Base-by-base conservation (phyloP, 2,888 invertebrate genomes). In the Germaria angustata region DNA sequence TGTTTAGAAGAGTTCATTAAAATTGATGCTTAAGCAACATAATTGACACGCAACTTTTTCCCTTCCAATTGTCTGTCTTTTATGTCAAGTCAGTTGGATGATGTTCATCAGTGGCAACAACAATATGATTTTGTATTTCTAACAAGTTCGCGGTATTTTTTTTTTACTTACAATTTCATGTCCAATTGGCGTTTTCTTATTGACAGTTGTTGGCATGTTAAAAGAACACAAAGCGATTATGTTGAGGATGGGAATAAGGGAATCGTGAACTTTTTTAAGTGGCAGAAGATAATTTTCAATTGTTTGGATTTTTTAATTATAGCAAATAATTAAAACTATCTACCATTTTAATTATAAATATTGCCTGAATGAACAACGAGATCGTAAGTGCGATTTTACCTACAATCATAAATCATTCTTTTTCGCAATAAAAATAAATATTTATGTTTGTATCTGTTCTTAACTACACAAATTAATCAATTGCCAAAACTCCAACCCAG, bases 1-100 rank as follows among this genome's bases (percentile, higher is more conserved):
- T 75, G 79, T 79, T 79, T 78, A 65, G 84, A 85, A 65, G 84
- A 85, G 85, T 86, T 86, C 86, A 86, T 86, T 85, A 86, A 84
- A 80, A 84, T 66, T 85, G 85, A 86, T 84, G 85, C 83, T 81
- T 84, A 77, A 73, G 78, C 82, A 83, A 59, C 81, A 78, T 86
- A 85, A 85, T 85, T 85, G 86, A 85, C 86, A 86, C 84, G 85
- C 75, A 84, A 84, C 78, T 53, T 57, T 69, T 51, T 68, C 28
- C n/a, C 9, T 65, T 28, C 28, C 6, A 28, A 85, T 41, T 41
- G 81, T 85, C 86, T 85, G 77, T 3, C n/a, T n/a, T n/a, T 82
- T 72, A 44, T 55, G 44, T 68, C 22, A 46, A 66, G 68, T 75
- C 63, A 59, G 28, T 69, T 75, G 53, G 69, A 69, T 81, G 73